Evolutionary conservation across 2,888 invertebrate genomes (phyloP).

Genomic region (Eupelmus urozonus): DNA sequence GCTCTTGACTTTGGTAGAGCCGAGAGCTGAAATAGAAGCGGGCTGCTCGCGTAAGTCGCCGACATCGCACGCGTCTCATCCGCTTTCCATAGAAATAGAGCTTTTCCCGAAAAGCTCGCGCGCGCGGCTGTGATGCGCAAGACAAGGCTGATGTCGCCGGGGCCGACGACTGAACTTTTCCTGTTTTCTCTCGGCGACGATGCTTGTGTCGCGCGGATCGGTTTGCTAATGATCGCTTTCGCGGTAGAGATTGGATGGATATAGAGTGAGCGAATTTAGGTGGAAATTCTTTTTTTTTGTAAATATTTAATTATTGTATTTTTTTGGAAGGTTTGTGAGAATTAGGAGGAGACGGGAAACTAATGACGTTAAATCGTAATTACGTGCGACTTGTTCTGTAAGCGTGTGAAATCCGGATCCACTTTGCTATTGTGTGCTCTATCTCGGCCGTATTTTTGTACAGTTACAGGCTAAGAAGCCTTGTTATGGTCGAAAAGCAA

Average conservation of each 20-base stretch:
- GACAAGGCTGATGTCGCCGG: not conserved
- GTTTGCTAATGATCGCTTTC: not conserved
- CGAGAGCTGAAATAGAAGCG: constrained; percentile 40
- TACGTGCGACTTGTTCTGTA: not conserved
- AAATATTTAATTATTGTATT: not conserved
- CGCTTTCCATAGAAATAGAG: constrained; percentile 42
- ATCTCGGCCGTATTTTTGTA: not conserved
- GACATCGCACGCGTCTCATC: not conserved
- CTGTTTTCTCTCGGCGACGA: not conserved
- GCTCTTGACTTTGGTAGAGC: constrained; percentile 30
- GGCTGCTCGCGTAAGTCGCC: not conserved
- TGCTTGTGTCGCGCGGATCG: too few relatives aligned
- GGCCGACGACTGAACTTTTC: not conserved
- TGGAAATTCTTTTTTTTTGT: not conserved
- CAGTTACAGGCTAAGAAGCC: not conserved
- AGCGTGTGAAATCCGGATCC: not conserved
- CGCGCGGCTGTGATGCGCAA: too few relatives aligned
- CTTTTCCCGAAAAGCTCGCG: constrained; percentile 42
- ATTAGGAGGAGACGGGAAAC: too few relatives aligned
- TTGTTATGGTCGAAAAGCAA: too few relatives aligned
- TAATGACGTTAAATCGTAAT: too few relatives aligned
- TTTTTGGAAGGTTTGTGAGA: too few relatives aligned
- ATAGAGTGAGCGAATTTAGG: not conserved
- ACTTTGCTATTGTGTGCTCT: not conserved
- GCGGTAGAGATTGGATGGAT: not conserved